Evolutionary conservation across 2,113 vertebrate genomes (phyloP).

Genomic region (Petrocephalus zakoni): DNA sequence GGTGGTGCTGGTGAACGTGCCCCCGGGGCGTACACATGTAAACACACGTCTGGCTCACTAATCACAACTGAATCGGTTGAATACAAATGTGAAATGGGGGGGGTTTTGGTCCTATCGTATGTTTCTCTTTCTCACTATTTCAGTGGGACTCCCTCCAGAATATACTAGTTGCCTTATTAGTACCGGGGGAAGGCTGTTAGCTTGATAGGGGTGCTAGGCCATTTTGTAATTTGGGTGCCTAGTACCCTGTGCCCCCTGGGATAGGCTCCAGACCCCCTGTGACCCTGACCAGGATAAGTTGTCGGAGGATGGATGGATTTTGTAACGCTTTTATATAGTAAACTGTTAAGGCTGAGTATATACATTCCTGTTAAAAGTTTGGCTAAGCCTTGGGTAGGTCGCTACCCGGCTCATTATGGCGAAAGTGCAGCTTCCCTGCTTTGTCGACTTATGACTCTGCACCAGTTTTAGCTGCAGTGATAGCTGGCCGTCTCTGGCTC

Average conservation of each 20-base stretch:
- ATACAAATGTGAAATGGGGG: background rate
- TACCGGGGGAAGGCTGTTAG: background rate
- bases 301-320: background rate
- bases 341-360: background rate
- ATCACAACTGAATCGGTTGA: background rate
- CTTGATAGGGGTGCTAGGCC: background rate
- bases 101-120: background rate
- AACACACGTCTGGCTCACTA: background rate
- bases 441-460: background rate
- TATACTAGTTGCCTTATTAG: background rate
- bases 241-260: background rate
- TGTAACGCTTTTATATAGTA: background rate
- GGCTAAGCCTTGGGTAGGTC: background rate
- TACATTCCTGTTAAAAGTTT: background rate
- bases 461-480: background rate
- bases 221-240: background rate
- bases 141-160: background rate
- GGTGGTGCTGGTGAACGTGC: background rate
- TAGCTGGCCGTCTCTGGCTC: background rate
- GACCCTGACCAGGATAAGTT: background rate
- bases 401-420: background rate
- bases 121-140: background rate
- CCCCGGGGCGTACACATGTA: background rate
- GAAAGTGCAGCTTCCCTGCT: background rate
- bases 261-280: background rate